Base-by-base conservation (phyloP, 1,140 invertebrate genomes). In the Planococcus citri region DNA sequence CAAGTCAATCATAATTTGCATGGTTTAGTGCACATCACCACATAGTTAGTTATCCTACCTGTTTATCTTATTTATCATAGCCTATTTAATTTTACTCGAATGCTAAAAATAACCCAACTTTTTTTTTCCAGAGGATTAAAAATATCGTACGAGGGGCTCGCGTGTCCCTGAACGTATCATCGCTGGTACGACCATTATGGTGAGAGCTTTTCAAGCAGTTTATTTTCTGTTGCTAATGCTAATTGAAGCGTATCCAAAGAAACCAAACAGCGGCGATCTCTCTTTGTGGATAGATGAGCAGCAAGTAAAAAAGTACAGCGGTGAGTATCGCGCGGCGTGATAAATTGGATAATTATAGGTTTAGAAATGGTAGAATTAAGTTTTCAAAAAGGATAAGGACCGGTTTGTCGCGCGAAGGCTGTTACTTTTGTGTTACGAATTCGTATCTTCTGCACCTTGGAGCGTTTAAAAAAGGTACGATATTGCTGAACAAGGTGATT, bases 281-380 rank as follows among this genome's bases (percentile, higher is more conserved):
- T 90, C 89, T 27, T 80, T 94, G 27, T 94, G 90, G 90, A 92
- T 94, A 73, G 89, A 91, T 77, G 87, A 90, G 74, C 87, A 90
- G 73, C 90, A 92, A 81, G 88, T 92, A 21, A 89, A 91, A 80
- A 88, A 90, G 85, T 89, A 93, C 74, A 92, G 89, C 78, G 91
- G 91, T 92, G 78, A 81, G 82, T 80, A 68, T 2, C 1, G 57
- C n/a, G 68, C 12, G 22, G n/a, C 22, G 37, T 27, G n/a, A 22
- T 51, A 51, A 51, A 51, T 51, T 51, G n/a, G 41, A 51, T 51
- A 51, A 51, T 51, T 51, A 51, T 51, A 51, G 41, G n/a, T n/a
- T 51, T 51, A 51, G 12, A 51, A 51, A 51, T 20, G 41, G 4
- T 20, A 51, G 41, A 51, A 51, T 51, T 51, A n/a, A 51, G 41